Conservation (phyloP, 2,797 vertebrate genomes). For the Cetoscarus ocellatus region DNA sequence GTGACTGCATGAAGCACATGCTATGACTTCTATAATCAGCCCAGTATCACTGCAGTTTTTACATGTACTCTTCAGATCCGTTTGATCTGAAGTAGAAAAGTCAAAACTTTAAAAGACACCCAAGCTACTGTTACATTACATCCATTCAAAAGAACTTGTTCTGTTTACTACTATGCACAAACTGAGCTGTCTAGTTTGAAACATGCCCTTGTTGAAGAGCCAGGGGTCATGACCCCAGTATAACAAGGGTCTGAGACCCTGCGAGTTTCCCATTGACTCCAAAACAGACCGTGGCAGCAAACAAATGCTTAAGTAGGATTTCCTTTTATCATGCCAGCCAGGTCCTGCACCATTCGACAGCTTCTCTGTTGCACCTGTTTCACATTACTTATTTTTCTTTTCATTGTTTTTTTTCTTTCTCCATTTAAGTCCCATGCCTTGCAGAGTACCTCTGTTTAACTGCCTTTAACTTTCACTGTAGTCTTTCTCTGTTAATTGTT, state of each 20-base stretch:
- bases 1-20: too few relatives aligned
- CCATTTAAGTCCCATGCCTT: too few relatives aligned
- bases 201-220: not conserved
- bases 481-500: too few relatives aligned
- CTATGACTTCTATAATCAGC: not conserved
- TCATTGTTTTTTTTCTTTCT: too few relatives aligned
- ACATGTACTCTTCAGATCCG: too few relatives aligned
- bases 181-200: not conserved
- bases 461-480: too few relatives aligned
- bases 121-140: not conserved
- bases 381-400: too few relatives aligned
- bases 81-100: not conserved
- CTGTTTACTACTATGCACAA: not conserved
- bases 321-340: too few relatives aligned
- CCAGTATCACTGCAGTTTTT: not conserved
- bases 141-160: not conserved
- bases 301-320: not conserved
- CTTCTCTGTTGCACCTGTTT: too few relatives aligned
- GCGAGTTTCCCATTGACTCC: not conserved
- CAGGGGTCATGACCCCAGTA: constrained; percentile 9
- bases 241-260: constrained; percentile 6
- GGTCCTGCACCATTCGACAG: too few relatives aligned
- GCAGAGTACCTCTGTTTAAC: too few relatives aligned
- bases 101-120: too few relatives aligned
- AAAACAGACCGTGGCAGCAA: not conserved